Percentiles rank a stretch among this genome's conserved stretches.
phyloP scores from a whole-genome alignment of 2,888 invertebrate genomes.

The Horisme vitalbata region DNA sequence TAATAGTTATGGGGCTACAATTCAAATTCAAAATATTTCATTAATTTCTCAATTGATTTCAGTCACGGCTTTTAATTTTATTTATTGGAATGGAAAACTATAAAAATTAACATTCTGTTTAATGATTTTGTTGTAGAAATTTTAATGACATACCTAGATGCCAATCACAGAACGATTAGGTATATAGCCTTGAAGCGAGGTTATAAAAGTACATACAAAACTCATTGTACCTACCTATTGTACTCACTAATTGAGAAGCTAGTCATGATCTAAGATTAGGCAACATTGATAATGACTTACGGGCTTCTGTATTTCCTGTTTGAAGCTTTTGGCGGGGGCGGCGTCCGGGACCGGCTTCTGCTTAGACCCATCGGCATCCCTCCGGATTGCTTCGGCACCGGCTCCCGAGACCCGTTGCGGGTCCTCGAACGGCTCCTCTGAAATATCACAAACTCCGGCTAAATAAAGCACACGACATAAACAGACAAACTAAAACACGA shows the following conservation, averaged over 20 bases:
- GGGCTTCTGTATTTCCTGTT: constrained; percentile 78
- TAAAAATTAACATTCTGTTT: neutral
- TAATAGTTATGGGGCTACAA: too few species aligned
- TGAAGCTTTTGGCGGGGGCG: constrained; percentile 76
- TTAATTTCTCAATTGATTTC: too few species aligned
- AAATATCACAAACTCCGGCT: constrained; percentile 50
- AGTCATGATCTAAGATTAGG: neutral
- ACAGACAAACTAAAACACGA: constrained; percentile 61
- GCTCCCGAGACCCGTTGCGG: constrained; percentile 77
- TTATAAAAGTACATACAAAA: constrained; percentile 48
- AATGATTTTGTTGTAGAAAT: constrained; percentile 30
- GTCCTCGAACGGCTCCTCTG: constrained; percentile 80
- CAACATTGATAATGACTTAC: constrained; percentile 51
- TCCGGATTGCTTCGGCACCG: constrained; percentile 59
- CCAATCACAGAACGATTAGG: too few species aligned
- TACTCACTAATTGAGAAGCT: neutral
- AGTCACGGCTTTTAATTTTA: too few species aligned
- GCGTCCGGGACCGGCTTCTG: constrained; percentile 79
- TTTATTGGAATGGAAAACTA: neutral
- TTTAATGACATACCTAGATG: too few species aligned
- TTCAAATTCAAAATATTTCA: too few species aligned
- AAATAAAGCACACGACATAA: constrained; percentile 43
- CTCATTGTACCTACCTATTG: neutral
- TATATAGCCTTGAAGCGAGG: constrained; percentile 72
- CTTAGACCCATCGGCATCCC: constrained; percentile 75